Base-by-base conservation (phyloP, 2,888 invertebrate species). In the Thelaira solivaga region DNA sequence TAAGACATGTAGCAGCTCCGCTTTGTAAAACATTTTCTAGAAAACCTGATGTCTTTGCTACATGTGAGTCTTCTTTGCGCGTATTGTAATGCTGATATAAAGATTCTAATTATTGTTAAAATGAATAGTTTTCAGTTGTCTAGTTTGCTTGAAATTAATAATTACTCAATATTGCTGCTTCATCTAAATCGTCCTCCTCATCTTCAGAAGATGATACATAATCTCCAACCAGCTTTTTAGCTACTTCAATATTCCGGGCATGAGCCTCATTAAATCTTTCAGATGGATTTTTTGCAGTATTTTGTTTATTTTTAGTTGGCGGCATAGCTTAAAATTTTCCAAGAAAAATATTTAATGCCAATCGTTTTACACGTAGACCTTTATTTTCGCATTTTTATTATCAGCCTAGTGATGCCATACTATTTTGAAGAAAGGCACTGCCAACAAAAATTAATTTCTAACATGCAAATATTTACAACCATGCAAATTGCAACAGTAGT, bases 1-100 rank as follows among this genome's bases (percentile, higher is more conserved):
- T 95, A 2, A 97, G 91, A 85, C 98, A 98, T 10, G 95, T 94
- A 1, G 94, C 93, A 7, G 94, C 92, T 6, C 95, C 94, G 18
- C 95, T 94, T 83, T 94, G 93, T 82, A 96, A 92, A 0, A 93
- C 91, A 87, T 96, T 95, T 85, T 95, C 93, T 62, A 97, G 89
- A 85, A 94, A 93, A 55, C 92, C 92, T 84, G 93, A 92, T 4
- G 95, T 94, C 83, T 93, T 90, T 82, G 90, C 90, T 31, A 87
- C 81, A 69, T 11, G 83, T 81, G 24, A 80, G 80, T 47, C 81
- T 13, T 62, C 80, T 8, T 68, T 45, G 1, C 68, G 7, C 1
- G 65, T 71, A 20, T 89, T 88, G 78, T 92, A 92, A 76, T 89
- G 88, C 77, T 90, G 89, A 43, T 91, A 89, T 18, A 92, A 87